Base-by-base conservation (phyloP, 2,113 vertebrate genomes). In the Ammodytes marinus region DNA sequence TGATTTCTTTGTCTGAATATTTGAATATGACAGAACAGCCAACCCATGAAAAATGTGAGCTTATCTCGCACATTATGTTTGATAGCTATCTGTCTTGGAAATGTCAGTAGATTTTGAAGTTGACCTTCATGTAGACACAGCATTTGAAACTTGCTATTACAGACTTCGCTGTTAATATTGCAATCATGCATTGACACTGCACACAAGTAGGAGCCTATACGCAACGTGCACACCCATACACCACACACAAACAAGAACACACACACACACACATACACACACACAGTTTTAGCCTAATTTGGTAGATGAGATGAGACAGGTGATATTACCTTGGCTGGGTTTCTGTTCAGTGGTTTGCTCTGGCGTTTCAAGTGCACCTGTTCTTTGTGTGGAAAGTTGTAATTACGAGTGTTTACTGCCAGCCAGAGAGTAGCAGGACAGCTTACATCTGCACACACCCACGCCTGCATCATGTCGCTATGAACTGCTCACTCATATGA, bases 311-410 rank as follows among this genome's bases (percentile, higher is more conserved):
- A 93, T 92, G 88, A 91, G 88, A 92, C 91, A 93, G 79, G 64
- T 88, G 77, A 91, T 92, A 92, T 92, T 90, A 87, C 83, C 89
- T 92, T 94, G 93, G 89, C 92, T 77, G 90, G 83, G 80, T 87
- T 89, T 92, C 74, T 72, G 74, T 73, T 88, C 76, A 69, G 55
- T 75, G 74, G 57, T 75, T 84, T 90, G 82, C 79, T 54, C 67
- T 74, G 87, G 79, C 13, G 13, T 91, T 93, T 88, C 85, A 87
- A 84, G 84, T 88, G 92, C 94, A 94, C 93, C 94, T 94, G 93
- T 91, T 91, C 90, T 91, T 88, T 91, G 91, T 88, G 84, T 85
- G 87, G 76, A 92, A 90, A 82, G 90, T 92, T 93, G 91, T 93
- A 92, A 93, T 95, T 93, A 92, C 67, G 80, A 14, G 79, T 69